Conservation (phyloP, 1,140 invertebrate genomes). For the Parasteatoda tepidariorum region DNA sequence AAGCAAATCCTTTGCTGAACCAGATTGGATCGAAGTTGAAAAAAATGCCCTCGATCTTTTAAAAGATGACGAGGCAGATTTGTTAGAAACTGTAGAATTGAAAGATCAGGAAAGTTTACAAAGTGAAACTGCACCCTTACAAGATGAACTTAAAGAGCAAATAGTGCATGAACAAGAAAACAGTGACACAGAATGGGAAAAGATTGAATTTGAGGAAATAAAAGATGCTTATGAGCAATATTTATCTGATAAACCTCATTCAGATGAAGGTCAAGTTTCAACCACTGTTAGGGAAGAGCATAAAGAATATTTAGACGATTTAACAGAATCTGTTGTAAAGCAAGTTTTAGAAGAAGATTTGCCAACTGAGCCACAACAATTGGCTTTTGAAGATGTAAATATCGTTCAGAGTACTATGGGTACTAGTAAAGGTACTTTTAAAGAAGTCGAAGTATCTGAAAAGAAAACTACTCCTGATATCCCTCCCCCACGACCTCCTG, state of each 20-base stretch:
- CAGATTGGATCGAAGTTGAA: slow-evolving; percentile 37
- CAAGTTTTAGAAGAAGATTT: too few species aligned
- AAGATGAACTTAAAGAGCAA: not conserved
- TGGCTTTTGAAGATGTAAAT: not conserved
- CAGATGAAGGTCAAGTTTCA: not conserved
- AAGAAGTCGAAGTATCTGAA: not conserved
- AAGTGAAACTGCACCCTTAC: too few species aligned
- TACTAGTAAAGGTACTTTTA: not conserved
- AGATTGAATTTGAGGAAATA: slow-evolving; percentile 37
- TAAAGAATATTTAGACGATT: not conserved
- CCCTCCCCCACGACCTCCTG: slow-evolving; percentile 18
- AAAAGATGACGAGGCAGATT: slow-evolving; percentile 1
- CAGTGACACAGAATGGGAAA: slow-evolving; percentile 51
- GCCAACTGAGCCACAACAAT: too few species aligned
- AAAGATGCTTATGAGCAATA: not conserved
- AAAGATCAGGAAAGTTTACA: not conserved
- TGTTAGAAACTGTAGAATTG: too few species aligned
- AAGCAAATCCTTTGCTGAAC: not conserved
- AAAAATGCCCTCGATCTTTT: not conserved
- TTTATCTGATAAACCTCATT: not conserved
- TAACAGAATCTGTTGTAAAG: not conserved
- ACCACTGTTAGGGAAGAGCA: not conserved
- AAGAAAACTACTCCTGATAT: slow-evolving; percentile 1
- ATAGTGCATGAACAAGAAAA: not conserved
- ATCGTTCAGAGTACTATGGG: not conserved